Evolutionary conservation across 2,797 vertebrate species (phyloP), one percentile per base, ranked within the genome.

Genomic region (Sebastes itinus): DNA sequence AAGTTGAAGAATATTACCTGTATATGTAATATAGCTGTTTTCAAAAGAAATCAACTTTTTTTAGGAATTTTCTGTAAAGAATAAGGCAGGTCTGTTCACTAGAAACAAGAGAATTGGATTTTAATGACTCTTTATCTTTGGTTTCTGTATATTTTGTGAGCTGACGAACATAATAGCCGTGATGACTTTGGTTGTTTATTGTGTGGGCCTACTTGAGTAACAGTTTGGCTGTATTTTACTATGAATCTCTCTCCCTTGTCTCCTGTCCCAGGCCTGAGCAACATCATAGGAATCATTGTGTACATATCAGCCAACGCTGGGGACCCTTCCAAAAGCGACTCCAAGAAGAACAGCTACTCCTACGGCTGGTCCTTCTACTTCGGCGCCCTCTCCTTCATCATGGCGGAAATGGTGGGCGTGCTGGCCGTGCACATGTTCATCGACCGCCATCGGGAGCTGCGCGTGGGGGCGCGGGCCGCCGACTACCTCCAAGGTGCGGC

Each of bases 341-440:
- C 98, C 79, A 99, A 99, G 97, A 99, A 99, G 94, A 99, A 99
- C 93, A 99, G 98, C 94, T 99, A 99, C 94, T 99, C 98, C 10
- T 99, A 99, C 2, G 98, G 98, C 91, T 99, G 98, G 98, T 98
- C 97, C 94, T 99, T 99, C 96, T 99, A 99, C 94, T 99, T 99
- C 0, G 98, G 98, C 76, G 98, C 98, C 85, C 97, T 99, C 88
- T 99, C 98, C 92, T 99, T 99, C 96, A 99, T 99, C 96, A 99
- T 99, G 91, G 98, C 98, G 0, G 98, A 99, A 96, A 99, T 99
- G 98, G 98, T 99, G 92, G 98, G 98, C 87, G 98, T 99, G 92
- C 95, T 99, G 95, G 98, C 98, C 5, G 98, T 99, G 91, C 98
- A 99, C 96, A 99, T 99, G 97, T 99, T 99, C 94, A 99, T 99